Conservation (phyloP, 2,113 vertebrate genomes). For the Limnothrissa miodon region DNA sequence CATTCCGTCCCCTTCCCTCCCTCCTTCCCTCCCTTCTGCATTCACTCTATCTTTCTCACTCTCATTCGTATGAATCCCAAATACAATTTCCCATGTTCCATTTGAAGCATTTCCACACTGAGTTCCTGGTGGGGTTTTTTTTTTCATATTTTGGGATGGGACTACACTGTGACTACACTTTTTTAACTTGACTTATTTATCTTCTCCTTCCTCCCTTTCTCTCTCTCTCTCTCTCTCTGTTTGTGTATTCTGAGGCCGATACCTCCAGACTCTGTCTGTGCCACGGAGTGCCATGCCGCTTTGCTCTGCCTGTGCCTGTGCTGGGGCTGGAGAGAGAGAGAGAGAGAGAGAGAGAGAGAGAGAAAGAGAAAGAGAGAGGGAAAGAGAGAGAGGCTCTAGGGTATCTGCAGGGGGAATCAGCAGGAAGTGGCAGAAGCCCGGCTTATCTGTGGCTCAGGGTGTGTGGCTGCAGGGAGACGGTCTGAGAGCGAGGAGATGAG, state of each 20-base stretch:
- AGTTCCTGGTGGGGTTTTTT: background rate
- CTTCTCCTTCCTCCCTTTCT: background rate
- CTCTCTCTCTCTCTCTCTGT: background rate
- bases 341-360: background rate
- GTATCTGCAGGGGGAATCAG: constrained; percentile 65
- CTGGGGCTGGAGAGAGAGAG: background rate
- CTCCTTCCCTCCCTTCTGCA: background rate
- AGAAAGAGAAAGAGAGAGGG: background rate
- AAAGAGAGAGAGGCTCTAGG: constrained; percentile 48
- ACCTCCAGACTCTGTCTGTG: constrained; percentile 49
- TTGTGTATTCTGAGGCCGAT: constrained; percentile 31
- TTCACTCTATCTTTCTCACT: background rate
- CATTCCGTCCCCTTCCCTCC: background rate
- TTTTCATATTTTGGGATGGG: background rate
- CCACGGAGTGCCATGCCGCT: constrained; percentile 18
- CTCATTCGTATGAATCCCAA: background rate
- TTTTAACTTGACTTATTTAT: constrained; percentile 1
- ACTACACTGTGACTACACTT: background rate
- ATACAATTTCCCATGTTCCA: constrained; percentile 5
- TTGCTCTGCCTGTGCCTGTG: background rate
- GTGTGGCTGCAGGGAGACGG: constrained; percentile 31
- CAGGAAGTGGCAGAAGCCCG: constrained; percentile 66
- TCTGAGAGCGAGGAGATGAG: background rate
- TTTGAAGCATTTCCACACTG: background rate
- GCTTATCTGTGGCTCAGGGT: constrained; percentile 60